phyloP scores from a whole-genome alignment of 1,140 invertebrate genomes.

The Notospermus geniculatus region DNA sequence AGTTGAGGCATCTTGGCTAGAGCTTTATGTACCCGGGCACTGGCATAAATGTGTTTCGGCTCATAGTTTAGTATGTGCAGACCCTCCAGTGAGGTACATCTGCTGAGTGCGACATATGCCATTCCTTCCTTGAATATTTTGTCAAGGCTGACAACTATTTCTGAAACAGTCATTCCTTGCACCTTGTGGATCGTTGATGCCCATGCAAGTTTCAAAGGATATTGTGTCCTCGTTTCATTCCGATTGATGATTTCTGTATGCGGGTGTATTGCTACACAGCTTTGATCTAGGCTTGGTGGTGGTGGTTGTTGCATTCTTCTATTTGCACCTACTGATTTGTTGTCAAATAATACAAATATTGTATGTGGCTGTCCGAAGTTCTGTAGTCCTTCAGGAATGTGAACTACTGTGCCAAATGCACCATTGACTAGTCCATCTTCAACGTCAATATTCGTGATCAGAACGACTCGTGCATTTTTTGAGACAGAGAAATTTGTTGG shows the following conservation, averaged over 20 bases:
- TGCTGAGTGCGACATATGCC: constrained; percentile 26
- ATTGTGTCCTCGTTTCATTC: constrained; percentile 17
- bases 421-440: constrained; percentile 3
- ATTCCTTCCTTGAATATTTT: constrained; percentile 19
- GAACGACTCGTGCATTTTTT: background rate
- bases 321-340: too few species aligned
- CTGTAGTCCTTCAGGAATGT: constrained; percentile 1
- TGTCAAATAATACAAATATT: too few species aligned
- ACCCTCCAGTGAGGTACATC: constrained; percentile 17
- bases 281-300: too few species aligned
- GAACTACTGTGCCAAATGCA: constrained; percentile 6
- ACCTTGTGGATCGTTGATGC: constrained; percentile 28
- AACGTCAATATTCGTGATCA: constrained; percentile 6
- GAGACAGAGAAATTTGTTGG: background rate
- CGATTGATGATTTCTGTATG: too few species aligned
- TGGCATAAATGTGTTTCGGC: too few species aligned
- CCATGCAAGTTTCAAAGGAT: constrained; percentile 25
- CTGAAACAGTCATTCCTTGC: constrained; percentile 22
- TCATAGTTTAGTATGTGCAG: constrained; percentile 13
- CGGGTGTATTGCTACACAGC: too few species aligned
- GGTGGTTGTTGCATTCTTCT: too few species aligned
- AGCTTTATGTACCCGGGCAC: too few species aligned
- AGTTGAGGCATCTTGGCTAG: too few species aligned
- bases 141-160: constrained; percentile 22
- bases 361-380: too few species aligned